phyloP scores from a whole-genome alignment of 1,140 invertebrate species.

The Drosophila bipectinata region DNA sequence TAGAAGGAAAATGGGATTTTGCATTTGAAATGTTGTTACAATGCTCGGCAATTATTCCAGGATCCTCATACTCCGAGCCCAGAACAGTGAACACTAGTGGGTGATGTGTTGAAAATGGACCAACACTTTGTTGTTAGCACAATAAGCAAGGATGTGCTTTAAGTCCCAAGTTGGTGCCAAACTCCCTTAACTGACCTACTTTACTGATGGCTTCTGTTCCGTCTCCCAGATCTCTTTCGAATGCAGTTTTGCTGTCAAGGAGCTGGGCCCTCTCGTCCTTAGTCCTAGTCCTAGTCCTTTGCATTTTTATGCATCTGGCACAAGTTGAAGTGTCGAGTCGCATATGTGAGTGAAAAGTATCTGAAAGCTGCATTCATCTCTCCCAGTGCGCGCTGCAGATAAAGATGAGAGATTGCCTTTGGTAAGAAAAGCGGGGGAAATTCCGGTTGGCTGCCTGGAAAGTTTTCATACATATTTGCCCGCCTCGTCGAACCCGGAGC shows the following conservation, averaged over 20 bases:
- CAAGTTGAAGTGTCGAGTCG: slow-evolving; percentile 70
- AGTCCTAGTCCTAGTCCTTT: slow-evolving; percentile 12
- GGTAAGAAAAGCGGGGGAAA: slow-evolving; percentile 39
- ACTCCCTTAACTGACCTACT: slow-evolving; percentile 74
- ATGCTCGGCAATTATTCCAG: slow-evolving; percentile 46
- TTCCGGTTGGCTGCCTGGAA: slow-evolving; percentile 60
- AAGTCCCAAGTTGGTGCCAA: slow-evolving; percentile 35
- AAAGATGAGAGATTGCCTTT: slow-evolving; percentile 61
- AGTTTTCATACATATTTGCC: slow-evolving; percentile 73
- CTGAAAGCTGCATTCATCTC: slow-evolving; percentile 47
- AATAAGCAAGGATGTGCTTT: slow-evolving; percentile 75
- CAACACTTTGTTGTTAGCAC: slow-evolving; percentile 69
- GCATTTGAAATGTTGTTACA: slow-evolving; percentile 77
- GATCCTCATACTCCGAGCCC: slow-evolving; percentile 18
- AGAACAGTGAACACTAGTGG: slow-evolving; percentile 12
- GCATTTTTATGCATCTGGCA: slow-evolving; percentile 78
- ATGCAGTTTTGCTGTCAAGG: slow-evolving; percentile 66
- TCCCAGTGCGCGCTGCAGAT: slow-evolving; percentile 30
- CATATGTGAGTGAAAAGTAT: slow-evolving; percentile 44
- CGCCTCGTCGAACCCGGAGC: slow-evolving; percentile 68
- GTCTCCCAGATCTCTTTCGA: slow-evolving; percentile 32
- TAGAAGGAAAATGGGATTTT: slow-evolving; percentile 80
- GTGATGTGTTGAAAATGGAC: slow-evolving; percentile 37
- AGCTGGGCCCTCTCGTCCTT: slow-evolving; percentile 48
- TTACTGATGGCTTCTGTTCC: slow-evolving; percentile 46